Evolutionary conservation across 2,797 vertebrate genomes (phyloP), one percentile per base, ranked within the genome.

Genomic region (Phrynocephalus vlangalii): DNA sequence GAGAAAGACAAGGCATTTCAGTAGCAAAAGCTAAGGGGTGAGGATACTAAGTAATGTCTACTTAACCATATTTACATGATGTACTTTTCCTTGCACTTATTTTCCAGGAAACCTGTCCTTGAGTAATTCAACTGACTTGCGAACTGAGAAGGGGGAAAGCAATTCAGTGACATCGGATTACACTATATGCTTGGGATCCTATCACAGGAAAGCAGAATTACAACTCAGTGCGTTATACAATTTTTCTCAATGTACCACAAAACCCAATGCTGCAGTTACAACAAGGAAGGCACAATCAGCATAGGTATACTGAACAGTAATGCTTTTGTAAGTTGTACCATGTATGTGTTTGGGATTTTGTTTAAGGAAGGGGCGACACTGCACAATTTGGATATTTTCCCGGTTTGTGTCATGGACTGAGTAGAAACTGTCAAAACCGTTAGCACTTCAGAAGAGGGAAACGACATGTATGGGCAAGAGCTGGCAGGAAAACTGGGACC

Each of bases 171-270:
- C 3, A 30, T 6, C 8, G 10, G 78, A 3, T 72, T 68, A 38
- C 22, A 77, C 56, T 68, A 76, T 38, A 87, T 67, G 28, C 83
- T 15, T 67, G 77, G 84, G 38, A 75, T 84, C 44, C 20, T 50
- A 79, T 33, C 60, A 67, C 11, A 66, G 44, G 26, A 68, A 83
- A 87, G 28, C 26, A 80, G 60, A 38, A 20, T 28, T 73, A 56
- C 66, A 77, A 77, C 30, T 79, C 4, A 60, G 68, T 73, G 68
- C 30, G 73, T 73, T n/a, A 71, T 73, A 73, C 44, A 81, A 48
- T 16, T n/a, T 48, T 30, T 13, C 26, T 13, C 26, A 56, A 81
- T 48, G 6, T 10, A 50, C 18, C 33, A 52, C 20, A 79, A 75
- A 73, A 11, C 20, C 22, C 28, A 76, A 6, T 52, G 28, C 30